Base-by-base conservation (phyloP, 2,888 invertebrate species). In the Melanargia galathea region DNA sequence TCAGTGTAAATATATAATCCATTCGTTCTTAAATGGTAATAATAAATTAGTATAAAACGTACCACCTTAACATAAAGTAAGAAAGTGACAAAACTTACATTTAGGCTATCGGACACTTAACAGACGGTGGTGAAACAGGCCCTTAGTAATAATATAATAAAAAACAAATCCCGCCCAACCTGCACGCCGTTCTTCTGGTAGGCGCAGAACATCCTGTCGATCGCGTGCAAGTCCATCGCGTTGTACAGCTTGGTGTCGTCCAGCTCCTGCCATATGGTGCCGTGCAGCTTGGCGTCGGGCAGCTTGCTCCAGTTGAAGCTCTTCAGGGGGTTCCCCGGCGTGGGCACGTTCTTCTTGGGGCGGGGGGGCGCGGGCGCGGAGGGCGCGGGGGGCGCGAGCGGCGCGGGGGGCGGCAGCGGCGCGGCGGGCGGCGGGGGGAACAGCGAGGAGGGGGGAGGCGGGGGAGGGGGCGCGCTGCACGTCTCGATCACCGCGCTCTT, bases 291-390 rank as follows among this genome's bases (percentile, higher is more conserved):
- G 45, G 95, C 94, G 73, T 98, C 98, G 0, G 98, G 97, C 65
- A 98, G 92, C 82, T 97, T 98, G 58, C 97, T 96, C 99, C 99
- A 99, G 90, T 99, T 99, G 92, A 99, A 97, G 60, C 98, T 97
- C 85, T 99, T 99, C 60, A 99, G 89, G 0, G 98, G 97, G 84
- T 97, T 97, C 5, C 96, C 94, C 0, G 99, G 97, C 73, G 97
- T 96, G 11, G 99, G 99, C 63, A 98, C 96, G 85, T 98, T 97
- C 86, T 97, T 98, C 83, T 95, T 95, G 18, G 92, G 90, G 54
- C 92, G 86, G 65, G 95, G 94, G 0, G 88, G 78, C 56, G 93
- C 92, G 8, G 93, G 89, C 0, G 93, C 92, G 11, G 93, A 92
- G 0, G 94, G 93, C 43, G 93, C 86, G 0, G 93, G 92, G 35